Conservation (phyloP, 2,113 vertebrate species). For the Narcine bancroftii region DNA sequence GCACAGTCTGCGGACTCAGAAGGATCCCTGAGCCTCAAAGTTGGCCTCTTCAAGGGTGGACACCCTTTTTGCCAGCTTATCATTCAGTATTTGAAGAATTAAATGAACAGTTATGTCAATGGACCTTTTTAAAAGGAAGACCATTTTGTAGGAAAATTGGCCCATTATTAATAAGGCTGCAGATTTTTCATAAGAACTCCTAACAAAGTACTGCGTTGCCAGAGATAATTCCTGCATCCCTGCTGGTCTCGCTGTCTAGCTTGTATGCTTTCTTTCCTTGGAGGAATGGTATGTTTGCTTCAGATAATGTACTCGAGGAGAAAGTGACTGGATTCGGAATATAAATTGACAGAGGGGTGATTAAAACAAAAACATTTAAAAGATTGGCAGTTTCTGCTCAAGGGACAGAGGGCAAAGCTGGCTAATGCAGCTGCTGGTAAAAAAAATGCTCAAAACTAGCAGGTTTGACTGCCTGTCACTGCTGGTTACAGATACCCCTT, state of each 20-base stretch:
- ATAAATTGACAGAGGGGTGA: slow-evolving; percentile 25
- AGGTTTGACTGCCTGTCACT: not conserved
- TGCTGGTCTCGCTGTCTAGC: not conserved
- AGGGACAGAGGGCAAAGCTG: slow-evolving; percentile 18
- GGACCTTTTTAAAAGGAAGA: not conserved
- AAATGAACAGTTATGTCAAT: not conserved
- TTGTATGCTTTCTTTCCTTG: not conserved
- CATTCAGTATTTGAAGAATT: not conserved
- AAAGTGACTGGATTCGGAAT: slow-evolving; percentile 24
- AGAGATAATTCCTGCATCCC: slow-evolving; percentile 18
- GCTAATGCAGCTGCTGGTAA: slow-evolving; percentile 11
- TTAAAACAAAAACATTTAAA: slow-evolving; percentile 29
- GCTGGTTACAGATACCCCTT: not conserved
- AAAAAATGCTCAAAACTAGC: slow-evolving; percentile 9
- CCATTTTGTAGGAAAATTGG: not conserved
- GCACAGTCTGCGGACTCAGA: not conserved
- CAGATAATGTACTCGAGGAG: slow-evolving; percentile 6
- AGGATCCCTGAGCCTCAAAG: not conserved
- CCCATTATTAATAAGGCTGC: no score
- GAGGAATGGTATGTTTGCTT: not conserved
- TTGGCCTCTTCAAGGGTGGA: not conserved
- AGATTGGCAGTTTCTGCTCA: slow-evolving; percentile 20
- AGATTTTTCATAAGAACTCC: not conserved
- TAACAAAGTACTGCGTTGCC: not conserved
- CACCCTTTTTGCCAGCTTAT: not conserved